phyloP scores from a whole-genome alignment of 2,888 invertebrate genomes.

The Gryllus longicercus region DNA sequence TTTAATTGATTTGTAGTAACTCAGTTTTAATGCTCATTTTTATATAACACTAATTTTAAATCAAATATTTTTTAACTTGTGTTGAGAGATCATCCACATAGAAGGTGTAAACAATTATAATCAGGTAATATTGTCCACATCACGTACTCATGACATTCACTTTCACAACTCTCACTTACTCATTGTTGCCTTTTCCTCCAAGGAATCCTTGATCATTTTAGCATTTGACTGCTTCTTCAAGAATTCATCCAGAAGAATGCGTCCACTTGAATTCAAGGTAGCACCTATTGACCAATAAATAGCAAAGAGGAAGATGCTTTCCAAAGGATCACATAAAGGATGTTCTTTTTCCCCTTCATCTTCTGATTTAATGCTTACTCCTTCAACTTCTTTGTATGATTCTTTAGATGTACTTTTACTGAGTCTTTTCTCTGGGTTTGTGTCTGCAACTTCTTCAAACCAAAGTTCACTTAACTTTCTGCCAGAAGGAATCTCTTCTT shows the following conservation, averaged over 20 bases:
- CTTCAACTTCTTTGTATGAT: neutral
- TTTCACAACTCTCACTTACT: neutral
- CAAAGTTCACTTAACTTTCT: neutral
- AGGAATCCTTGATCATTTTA: neutral
- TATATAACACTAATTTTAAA: too few species aligned
- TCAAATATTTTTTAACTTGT: too few species aligned
- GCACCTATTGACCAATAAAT: neutral
- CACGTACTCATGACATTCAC: too few species aligned
- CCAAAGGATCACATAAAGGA: neutral
- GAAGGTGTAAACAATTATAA: too few species aligned
- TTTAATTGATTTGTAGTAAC: too few species aligned
- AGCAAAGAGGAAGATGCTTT: neutral
- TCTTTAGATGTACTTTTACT: neutral
- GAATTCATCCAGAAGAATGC: neutral
- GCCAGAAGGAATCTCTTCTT: neutral
- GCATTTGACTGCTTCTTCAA: neutral
- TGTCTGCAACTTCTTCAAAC: neutral
- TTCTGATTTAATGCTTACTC: neutral
- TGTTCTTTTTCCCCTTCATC: neutral
- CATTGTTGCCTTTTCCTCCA: neutral
- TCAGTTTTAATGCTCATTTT: too few species aligned
- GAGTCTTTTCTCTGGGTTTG: neutral
- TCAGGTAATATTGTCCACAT: too few species aligned
- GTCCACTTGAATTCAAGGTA: neutral
- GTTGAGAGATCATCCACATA: too few species aligned